These are phyloP conservation scores for Pocillopora grandis DNA, from an alignment of 92 coral and sea anemone genomes.

Conservation along the genomic window DNA sequence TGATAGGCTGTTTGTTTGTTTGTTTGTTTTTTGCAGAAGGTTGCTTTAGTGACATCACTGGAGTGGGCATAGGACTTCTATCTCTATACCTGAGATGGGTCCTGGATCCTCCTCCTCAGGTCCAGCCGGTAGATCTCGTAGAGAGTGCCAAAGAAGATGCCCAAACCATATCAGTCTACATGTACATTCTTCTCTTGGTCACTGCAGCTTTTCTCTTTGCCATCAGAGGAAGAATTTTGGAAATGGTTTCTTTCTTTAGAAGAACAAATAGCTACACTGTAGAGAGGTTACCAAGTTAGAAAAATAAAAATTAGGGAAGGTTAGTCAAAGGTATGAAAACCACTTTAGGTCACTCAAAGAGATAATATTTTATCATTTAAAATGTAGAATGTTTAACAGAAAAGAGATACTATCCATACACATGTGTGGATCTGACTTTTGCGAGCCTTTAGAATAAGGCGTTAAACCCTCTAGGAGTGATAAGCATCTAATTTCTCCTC, in stretches of 20 bases:
- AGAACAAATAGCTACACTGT: too few relatives aligned
- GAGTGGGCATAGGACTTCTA: constrained; percentile 31
- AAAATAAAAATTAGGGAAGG: background rate
- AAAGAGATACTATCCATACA: too few relatives aligned
- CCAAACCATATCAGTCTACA: constrained; percentile 26
- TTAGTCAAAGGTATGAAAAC: too few relatives aligned
- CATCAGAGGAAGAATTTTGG: background rate
- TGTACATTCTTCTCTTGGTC: constrained; percentile 19
- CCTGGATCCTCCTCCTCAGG: constrained; percentile 48
- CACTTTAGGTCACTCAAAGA: too few relatives aligned
- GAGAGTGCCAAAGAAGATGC: constrained; percentile 27
- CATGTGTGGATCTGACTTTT: too few relatives aligned
- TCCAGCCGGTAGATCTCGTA: constrained; percentile 13
- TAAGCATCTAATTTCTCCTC: too few relatives aligned
- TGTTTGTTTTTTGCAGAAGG: constrained; percentile 11
- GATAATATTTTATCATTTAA: too few relatives aligned
- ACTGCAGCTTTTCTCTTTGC: constrained; percentile 14
- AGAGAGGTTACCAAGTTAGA: background rate
- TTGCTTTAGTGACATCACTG: constrained; percentile 33
- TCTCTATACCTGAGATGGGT: constrained; percentile 39
- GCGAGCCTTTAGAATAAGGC: too few relatives aligned
- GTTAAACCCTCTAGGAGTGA: too few relatives aligned
- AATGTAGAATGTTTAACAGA: too few relatives aligned
- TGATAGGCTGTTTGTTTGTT: background rate
- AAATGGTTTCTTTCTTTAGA: background rate